Conservation (phyloP, 2,797 vertebrate species). For the Leptatherina wallacei region DNA sequence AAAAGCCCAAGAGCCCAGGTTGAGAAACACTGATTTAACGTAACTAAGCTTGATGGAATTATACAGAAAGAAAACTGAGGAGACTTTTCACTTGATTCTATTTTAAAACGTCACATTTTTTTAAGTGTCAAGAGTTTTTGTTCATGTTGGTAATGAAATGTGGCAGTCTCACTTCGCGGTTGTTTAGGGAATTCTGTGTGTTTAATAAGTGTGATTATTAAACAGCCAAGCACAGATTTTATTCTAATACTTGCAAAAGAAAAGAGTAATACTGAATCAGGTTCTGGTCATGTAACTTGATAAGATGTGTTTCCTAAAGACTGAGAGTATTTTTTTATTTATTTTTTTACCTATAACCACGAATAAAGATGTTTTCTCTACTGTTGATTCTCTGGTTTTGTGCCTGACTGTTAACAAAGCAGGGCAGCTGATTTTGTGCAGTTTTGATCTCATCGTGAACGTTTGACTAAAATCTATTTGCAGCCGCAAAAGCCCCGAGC, state of each 20-base stretch:
- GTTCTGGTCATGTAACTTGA: too few relatives aligned
- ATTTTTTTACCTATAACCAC: not conserved
- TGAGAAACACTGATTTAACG: too few relatives aligned
- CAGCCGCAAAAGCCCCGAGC: constrained; percentile 18
- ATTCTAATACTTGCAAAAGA: too few relatives aligned
- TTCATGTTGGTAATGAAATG: not conserved
- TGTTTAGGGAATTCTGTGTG: too few relatives aligned
- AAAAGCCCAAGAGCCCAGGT: too few relatives aligned
- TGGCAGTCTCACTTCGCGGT: too few relatives aligned
- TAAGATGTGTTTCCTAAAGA: too few relatives aligned
- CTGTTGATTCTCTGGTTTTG: not conserved
- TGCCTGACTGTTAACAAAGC: not conserved
- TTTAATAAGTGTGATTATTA: too few relatives aligned
- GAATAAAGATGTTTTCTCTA: not conserved
- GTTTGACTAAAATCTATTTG: constrained; percentile 5
- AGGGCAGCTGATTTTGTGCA: not conserved
- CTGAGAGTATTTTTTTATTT: not conserved
- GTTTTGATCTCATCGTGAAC: constrained; percentile 19
- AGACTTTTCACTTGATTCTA: not conserved
- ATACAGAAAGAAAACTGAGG: not conserved
- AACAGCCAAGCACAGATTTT: too few relatives aligned
- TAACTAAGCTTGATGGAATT: not conserved
- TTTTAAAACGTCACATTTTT: too few relatives aligned
- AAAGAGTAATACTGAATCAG: too few relatives aligned
- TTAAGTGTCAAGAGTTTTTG: not conserved